These are phyloP conservation scores for Invenusta paracnida DNA, from an alignment of 2,888 invertebrate species.

Conservation along the genomic window DNA sequence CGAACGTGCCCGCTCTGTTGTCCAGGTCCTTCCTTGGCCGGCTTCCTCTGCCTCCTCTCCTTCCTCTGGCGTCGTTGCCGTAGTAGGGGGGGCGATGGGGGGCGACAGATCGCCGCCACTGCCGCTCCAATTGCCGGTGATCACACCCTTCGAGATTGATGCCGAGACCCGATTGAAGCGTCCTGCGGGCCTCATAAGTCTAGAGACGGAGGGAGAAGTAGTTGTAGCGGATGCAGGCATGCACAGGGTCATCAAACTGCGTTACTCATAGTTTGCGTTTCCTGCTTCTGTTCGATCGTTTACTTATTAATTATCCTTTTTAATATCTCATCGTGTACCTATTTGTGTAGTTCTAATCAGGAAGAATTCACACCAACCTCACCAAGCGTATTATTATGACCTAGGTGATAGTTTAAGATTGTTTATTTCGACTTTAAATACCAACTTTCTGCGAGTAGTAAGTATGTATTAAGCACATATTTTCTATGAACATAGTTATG, in stretches of 20 bases:
- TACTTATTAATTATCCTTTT: too few relatives aligned
- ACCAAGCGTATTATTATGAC: too few relatives aligned
- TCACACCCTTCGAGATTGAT: neutral
- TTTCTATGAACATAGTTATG: too few relatives aligned
- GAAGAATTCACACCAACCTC: too few relatives aligned
- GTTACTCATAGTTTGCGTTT: too few relatives aligned
- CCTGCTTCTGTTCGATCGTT: too few relatives aligned
- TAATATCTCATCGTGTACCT: too few relatives aligned
- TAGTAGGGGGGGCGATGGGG: neutral
- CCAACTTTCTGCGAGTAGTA: too few relatives aligned
- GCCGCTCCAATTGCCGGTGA: neutral
- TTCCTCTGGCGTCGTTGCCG: neutral
- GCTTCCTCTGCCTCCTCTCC: neutral
- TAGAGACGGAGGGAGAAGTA: neutral
- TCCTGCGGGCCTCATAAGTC: neutral
- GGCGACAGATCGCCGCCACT: neutral
- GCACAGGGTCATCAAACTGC: neutral
- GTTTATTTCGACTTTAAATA: too few relatives aligned
- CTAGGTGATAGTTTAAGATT: too few relatives aligned
- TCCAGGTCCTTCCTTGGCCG: neutral
- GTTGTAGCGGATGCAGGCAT: neutral
- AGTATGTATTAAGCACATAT: too few relatives aligned
- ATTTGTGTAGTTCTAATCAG: too few relatives aligned
- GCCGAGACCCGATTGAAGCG: neutral
- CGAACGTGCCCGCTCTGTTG: neutral